Conservation (phyloP, 2,888 invertebrate species). For the Tiphia femorata region DNA sequence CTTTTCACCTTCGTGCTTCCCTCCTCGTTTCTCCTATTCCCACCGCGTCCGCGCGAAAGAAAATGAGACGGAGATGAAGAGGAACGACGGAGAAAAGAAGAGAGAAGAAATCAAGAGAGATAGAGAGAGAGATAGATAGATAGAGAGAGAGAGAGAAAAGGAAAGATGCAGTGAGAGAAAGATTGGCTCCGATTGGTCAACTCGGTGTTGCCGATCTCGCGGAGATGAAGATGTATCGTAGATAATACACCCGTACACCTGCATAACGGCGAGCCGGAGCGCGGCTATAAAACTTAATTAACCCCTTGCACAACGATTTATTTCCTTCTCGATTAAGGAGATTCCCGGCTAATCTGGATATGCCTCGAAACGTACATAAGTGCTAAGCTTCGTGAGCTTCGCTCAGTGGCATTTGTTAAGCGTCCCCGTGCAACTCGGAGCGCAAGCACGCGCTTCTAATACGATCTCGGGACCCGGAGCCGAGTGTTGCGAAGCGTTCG, state of each 20-base stretch:
- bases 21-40: no score
- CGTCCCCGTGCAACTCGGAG: neutral
- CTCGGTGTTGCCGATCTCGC: conserved; percentile 28
- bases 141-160: neutral
- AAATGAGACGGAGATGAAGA: no score
- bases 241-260: conserved; percentile 40
- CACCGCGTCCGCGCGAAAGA: no score
- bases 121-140: no score
- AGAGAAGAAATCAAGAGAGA: no score
- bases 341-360: conserved; percentile 40
- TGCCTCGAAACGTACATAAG: conserved; percentile 10
- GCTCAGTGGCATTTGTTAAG: conserved; percentile 6
- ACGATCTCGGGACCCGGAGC: neutral
- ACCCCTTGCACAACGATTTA: conserved; percentile 42
- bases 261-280: conserved; percentile 31
- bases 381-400: neutral
- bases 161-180: conserved; percentile 1
- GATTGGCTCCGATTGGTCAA: conserved; percentile 17
- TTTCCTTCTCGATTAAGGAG: conserved; percentile 35
- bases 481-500: no score
- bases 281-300: conserved; percentile 46
- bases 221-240: conserved; percentile 48
- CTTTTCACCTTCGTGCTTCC: no score
- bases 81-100: no score
- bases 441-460: neutral